Conservation (phyloP, 2,888 invertebrate genomes). For the Orchesella flavescens region DNA sequence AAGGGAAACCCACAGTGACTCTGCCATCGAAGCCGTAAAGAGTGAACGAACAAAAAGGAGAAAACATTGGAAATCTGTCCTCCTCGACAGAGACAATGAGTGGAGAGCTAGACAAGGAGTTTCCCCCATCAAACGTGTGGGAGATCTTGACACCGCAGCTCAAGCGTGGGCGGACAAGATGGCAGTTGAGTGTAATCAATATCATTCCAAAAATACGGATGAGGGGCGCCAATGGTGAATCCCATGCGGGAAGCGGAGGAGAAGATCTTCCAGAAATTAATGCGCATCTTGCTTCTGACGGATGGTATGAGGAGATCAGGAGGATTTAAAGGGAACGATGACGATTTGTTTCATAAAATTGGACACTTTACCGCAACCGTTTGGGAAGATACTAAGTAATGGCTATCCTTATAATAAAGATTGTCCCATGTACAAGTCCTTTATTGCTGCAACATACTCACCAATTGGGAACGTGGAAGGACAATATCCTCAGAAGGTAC, state of each 20-base stretch:
- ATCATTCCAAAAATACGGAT: background rate
- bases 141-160: constrained; percentile 5
- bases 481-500: background rate
- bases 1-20: background rate
- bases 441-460: background rate
- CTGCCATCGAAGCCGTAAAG: constrained; percentile 21
- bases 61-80: background rate
- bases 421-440: background rate
- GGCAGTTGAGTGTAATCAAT: background rate
- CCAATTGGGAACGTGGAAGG: background rate
- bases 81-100: constrained; percentile 10
- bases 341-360: background rate
- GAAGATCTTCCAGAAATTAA: background rate
- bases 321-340: background rate
- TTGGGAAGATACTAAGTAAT: constrained; percentile 14
- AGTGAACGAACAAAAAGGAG: background rate
- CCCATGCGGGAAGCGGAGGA: background rate
- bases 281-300: background rate
- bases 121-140: background rate
- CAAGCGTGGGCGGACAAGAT: constrained; percentile 2
- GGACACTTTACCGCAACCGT: constrained; percentile 21
- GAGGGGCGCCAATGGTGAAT: background rate
- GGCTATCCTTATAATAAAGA: background rate
- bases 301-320: constrained; percentile 19
- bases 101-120: background rate